A percentile compares a stretch with the other conserved stretches of the same genome.
Evolutionary conservation across 2,797 vertebrate genomes (phyloP).

Genomic region (Tenualosa ilisha): DNA sequence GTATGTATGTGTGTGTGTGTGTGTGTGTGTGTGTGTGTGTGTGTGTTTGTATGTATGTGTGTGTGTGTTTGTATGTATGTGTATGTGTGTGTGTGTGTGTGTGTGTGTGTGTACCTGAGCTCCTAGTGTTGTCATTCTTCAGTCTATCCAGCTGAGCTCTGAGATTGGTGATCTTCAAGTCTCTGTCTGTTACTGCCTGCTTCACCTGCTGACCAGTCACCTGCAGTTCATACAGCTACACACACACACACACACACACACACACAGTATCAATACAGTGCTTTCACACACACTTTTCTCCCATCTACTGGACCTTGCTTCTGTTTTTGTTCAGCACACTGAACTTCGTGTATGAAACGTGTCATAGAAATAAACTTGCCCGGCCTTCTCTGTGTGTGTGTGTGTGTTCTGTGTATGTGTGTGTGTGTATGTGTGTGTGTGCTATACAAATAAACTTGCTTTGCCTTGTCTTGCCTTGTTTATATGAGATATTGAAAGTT

Average conservation of each 20-base stretch:
- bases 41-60: neutral
- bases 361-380: too few species aligned
- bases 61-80: slow-evolving; percentile 8
- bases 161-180: slow-evolving; percentile 69
- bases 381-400: too few species aligned
- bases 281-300: too few species aligned
- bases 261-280: neutral
- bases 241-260: slow-evolving; percentile 17
- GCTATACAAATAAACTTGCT: too few species aligned
- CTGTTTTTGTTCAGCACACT: too few species aligned
- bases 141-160: slow-evolving; percentile 66
- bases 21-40: neutral
- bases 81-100: slow-evolving; percentile 2
- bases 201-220: slow-evolving; percentile 57
- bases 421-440: neutral
- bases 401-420: too few species aligned
- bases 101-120: slow-evolving; percentile 62
- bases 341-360: too few species aligned
- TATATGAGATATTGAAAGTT: too few species aligned
- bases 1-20: neutral
- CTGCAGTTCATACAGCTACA: neutral
- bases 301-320: too few species aligned
- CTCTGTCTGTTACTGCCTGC: slow-evolving; percentile 68
- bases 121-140: slow-evolving; percentile 58
- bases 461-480: too few species aligned